phyloP scores from a whole-genome alignment of 2,113 vertebrate species.

The Glaucidium brasilianum region DNA sequence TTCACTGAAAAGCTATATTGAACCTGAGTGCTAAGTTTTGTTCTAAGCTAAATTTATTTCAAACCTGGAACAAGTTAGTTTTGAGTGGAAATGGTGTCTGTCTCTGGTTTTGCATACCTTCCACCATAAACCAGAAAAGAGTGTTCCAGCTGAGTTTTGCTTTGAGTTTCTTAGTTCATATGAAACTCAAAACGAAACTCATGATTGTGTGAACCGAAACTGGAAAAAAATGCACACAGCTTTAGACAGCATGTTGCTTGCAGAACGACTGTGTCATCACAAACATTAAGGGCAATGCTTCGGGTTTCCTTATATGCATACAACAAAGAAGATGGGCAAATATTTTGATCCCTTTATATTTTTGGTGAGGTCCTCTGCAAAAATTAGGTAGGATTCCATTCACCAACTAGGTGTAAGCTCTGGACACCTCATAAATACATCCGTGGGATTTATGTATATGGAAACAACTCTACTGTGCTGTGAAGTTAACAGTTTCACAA shows the following conservation, averaged over 20 bases:
- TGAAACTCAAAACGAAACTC: slow-evolving; percentile 44
- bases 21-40: not conserved
- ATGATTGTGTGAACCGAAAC: slow-evolving; percentile 25
- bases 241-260: not conserved
- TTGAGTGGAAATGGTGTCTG: slow-evolving; percentile 20
- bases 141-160: slow-evolving; percentile 34
- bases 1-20: not conserved
- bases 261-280: not conserved
- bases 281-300: not conserved
- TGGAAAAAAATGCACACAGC: not conserved
- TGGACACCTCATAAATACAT: not conserved
- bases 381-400: not conserved
- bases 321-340: not conserved
- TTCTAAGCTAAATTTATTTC: not conserved
- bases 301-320: not conserved
- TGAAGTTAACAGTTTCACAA: not conserved
- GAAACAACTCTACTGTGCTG: not conserved
- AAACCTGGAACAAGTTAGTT: slow-evolving; percentile 15
- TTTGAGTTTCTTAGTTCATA: slow-evolving; percentile 40
- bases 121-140: slow-evolving; percentile 18
- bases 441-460: not conserved
- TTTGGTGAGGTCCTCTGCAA: not conserved
- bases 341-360: not conserved
- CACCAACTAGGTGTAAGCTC: not conserved
- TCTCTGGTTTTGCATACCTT: slow-evolving; percentile 48